phyloP scores from a whole-genome alignment of 2,797 vertebrate species.

The Gouania willdenowi region DNA sequence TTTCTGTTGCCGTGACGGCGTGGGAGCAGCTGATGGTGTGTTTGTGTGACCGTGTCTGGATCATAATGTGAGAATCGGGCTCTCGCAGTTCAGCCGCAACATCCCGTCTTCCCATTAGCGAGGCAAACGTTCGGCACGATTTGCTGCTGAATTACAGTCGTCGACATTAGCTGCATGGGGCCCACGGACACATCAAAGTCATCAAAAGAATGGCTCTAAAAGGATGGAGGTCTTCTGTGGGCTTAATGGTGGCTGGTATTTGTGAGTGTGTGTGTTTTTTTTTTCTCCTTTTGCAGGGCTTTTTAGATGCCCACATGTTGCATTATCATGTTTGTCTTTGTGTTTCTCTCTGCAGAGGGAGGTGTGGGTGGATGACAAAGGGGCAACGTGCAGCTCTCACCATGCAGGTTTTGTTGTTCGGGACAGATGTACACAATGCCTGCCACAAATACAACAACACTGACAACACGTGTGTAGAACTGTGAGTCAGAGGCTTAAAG shows the following conservation, averaged over 20 bases:
- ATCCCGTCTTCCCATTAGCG: slow-evolving; percentile 62
- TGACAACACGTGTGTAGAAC: neutral
- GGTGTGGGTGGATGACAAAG: slow-evolving; percentile 23
- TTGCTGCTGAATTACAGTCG: slow-evolving; percentile 58
- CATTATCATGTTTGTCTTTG: slow-evolving; percentile 49
- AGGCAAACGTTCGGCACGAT: slow-evolving; percentile 54
- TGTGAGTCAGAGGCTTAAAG: too few species aligned
- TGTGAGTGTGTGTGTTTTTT: slow-evolving; percentile 33
- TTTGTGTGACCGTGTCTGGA: too few species aligned
- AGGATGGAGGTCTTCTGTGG: slow-evolving; percentile 39
- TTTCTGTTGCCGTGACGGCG: neutral
- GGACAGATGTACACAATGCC: slow-evolving; percentile 29
- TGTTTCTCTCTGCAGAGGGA: slow-evolving; percentile 17
- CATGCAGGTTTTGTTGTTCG: slow-evolving; percentile 24
- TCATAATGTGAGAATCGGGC: slow-evolving; percentile 54
- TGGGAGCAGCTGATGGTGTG: neutral
- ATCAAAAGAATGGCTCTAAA: slow-evolving; percentile 59
- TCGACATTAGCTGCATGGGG: slow-evolving; percentile 43
- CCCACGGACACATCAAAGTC: slow-evolving; percentile 61
- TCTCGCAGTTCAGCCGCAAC: slow-evolving; percentile 43
- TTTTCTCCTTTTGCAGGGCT: slow-evolving; percentile 35
- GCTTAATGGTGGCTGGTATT: slow-evolving; percentile 62
- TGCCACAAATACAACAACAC: slow-evolving; percentile 33
- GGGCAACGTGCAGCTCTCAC: slow-evolving; percentile 10
- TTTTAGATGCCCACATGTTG: slow-evolving; percentile 54